phyloP scores from a whole-genome alignment of 2,113 vertebrate species.

The Mellivora capensis region DNA sequence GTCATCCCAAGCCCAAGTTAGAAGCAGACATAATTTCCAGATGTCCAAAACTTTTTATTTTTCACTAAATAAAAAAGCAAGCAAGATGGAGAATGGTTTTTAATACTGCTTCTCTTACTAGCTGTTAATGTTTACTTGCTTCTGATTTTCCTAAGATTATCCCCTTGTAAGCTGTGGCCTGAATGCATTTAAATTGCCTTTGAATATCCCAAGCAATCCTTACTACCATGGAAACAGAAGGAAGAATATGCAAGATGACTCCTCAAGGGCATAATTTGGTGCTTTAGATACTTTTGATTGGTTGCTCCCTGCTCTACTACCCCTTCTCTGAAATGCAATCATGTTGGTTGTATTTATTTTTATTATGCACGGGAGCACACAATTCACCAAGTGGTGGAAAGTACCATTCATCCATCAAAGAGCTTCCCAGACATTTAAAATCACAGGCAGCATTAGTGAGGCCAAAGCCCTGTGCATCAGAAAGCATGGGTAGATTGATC shows the following conservation, averaged over 20 bases:
- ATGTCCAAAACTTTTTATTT: conserved; percentile 41
- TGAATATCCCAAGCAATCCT: conserved; percentile 59
- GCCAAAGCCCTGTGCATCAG: background rate
- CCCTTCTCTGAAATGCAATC: conserved; percentile 48
- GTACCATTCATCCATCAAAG: background rate
- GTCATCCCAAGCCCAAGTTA: conserved; percentile 51
- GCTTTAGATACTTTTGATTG: conserved; percentile 53
- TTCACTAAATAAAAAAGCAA: conserved; percentile 32
- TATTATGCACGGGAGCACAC: conserved; percentile 50
- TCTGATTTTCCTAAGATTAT: conserved; percentile 65
- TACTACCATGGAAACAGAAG: conserved; percentile 71
- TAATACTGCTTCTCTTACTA: conserved; percentile 49
- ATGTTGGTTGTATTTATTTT: conserved; percentile 45
- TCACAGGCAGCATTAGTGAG: background rate
- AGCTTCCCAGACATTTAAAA: background rate
- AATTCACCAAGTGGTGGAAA: conserved; percentile 4
- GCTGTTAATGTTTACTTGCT: conserved; percentile 61
- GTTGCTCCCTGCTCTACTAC: background rate
- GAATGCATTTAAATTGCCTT: conserved; percentile 72
- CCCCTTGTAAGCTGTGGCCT: conserved; percentile 47
- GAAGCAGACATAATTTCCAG: conserved; percentile 57
- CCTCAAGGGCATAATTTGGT: conserved; percentile 46
- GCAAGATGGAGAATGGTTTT: conserved; percentile 4
- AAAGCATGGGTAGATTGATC: background rate
- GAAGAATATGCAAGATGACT: conserved; percentile 41